These are phyloP conservation scores for Limnephilus lunatus DNA, from an alignment of 2,888 invertebrate genomes.

Conservation along the genomic window DNA sequence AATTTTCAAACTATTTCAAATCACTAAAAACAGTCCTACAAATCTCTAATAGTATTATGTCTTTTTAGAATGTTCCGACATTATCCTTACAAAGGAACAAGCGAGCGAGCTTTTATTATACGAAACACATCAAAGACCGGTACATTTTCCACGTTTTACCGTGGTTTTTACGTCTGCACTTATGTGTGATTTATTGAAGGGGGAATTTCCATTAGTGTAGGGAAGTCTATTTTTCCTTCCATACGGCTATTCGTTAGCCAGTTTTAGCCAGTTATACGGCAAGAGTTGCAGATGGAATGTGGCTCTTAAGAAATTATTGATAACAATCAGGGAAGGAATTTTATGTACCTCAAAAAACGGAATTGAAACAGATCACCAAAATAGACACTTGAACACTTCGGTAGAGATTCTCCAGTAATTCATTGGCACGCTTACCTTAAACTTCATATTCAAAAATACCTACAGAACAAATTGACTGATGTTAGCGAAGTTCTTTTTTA, in stretches of 20 bases:
- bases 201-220: constrained; percentile 58
- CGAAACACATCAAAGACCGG: constrained; percentile 35
- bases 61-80: constrained; percentile 25
- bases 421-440: not conserved
- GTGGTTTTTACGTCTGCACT: constrained; percentile 60
- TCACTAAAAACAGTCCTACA: not conserved
- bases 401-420: no score
- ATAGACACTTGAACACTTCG: no score
- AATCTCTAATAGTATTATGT: not conserved
- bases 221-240: constrained; percentile 43
- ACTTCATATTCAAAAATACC: not conserved
- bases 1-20: not conserved
- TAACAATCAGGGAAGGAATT: not conserved
- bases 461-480: no score
- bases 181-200: constrained; percentile 57
- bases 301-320: not conserved
- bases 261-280: constrained; percentile 7
- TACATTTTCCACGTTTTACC: constrained; percentile 55
- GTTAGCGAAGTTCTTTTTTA: no score
- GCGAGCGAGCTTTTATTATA: constrained; percentile 26
- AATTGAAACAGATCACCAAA: not conserved
- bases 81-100: constrained; percentile 41
- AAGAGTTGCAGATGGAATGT: not conserved
- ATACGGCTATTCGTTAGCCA: constrained; percentile 20
- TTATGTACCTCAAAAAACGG: not conserved